Percentiles rank a stretch among this genome's conserved stretches.
phyloP scores from a whole-genome alignment of 2,797 vertebrate species.

The Typhlichthys subterraneus region DNA sequence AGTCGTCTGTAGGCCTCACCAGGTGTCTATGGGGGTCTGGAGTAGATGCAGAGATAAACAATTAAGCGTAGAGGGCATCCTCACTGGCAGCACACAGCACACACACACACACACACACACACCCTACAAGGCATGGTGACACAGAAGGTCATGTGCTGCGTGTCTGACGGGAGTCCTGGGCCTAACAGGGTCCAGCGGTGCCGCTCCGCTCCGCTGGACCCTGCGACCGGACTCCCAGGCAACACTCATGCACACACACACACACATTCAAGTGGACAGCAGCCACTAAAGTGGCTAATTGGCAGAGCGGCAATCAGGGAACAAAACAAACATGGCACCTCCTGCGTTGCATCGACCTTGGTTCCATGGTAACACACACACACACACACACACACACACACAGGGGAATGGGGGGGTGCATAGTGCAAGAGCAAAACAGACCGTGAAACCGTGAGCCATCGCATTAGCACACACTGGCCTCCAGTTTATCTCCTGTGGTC shows the following conservation, averaged over 20 bases:
- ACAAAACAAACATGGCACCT: conserved; percentile 82
- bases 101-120: conserved; percentile 12
- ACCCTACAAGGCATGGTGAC: too few relatives aligned
- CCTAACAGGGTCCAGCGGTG: conserved; percentile 80
- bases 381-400: conserved; percentile 57
- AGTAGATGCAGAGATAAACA: too few relatives aligned
- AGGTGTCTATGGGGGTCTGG: too few relatives aligned
- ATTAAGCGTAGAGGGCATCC: background rate
- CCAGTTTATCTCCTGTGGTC: conserved; percentile 81
- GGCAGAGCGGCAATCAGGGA: conserved; percentile 72
- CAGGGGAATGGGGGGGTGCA: conserved; percentile 71
- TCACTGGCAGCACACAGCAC: conserved; percentile 4
- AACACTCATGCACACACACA: conserved; percentile 64
- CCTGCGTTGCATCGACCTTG: conserved; percentile 81
- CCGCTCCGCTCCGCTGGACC: conserved; percentile 50
- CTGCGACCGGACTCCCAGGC: background rate
- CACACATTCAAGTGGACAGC: conserved; percentile 83
- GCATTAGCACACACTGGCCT: conserved; percentile 77
- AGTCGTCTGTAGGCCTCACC: too few relatives aligned
- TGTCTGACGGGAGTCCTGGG: conserved; percentile 71
- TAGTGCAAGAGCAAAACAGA: conserved; percentile 64
- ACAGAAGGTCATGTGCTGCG: conserved; percentile 76
- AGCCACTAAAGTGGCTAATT: conserved; percentile 85
- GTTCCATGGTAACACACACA: conserved; percentile 54
- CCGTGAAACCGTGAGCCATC: conserved; percentile 74